These are phyloP conservation scores for Mallotus villosus DNA, from an alignment of 2,797 vertebrate species.

Conservation along the genomic window DNA sequence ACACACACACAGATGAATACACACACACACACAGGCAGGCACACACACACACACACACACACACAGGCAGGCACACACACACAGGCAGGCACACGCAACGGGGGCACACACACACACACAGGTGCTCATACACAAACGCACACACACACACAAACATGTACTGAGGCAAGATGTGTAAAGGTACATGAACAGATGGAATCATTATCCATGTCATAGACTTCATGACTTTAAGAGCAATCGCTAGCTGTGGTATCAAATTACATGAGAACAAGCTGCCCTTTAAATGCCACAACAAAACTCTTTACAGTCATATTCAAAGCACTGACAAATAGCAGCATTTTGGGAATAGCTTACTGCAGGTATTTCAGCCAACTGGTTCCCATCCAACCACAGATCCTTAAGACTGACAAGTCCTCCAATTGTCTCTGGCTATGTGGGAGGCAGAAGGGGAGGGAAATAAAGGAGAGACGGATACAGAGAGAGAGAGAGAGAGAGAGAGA, in stretches of 20 bases:
- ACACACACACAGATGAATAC: no score
- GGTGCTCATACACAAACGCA: no score
- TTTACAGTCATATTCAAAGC: neutral
- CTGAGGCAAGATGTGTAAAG: neutral
- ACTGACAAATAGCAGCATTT: constrained; percentile 19
- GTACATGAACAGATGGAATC: no score
- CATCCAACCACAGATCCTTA: constrained; percentile 97
- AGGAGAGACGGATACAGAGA: constrained; percentile 10
- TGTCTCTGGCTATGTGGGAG: constrained; percentile 87
- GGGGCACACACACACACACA: neutral
- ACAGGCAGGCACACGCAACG: no score
- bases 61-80: no score
- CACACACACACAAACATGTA: neutral
- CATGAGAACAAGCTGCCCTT: no score
- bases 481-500: constrained; percentile 16
- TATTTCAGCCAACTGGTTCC: constrained; percentile 92
- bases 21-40: neutral
- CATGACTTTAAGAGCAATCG: no score
- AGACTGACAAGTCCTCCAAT: constrained; percentile 93
- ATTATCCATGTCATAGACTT: no score
- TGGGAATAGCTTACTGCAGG: constrained; percentile 81
- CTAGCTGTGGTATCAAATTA: no score
- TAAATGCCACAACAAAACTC: neutral
- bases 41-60: no score
- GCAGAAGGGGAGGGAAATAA: constrained; percentile 22